Evolutionary conservation across 2,797 vertebrate species (phyloP).

Genomic region (Enteromius trimaculatus): DNA sequence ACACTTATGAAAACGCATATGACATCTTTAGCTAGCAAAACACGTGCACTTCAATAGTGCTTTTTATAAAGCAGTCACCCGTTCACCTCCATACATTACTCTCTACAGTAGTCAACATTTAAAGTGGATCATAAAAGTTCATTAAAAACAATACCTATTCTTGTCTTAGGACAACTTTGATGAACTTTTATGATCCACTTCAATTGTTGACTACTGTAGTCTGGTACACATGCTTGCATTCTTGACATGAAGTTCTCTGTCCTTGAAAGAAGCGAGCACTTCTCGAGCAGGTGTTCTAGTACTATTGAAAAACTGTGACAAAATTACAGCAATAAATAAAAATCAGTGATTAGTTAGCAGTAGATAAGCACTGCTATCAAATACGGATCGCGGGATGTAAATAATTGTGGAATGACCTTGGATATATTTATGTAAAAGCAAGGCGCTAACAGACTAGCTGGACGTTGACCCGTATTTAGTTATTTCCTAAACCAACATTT

Average conservation of each 20-base stretch:
- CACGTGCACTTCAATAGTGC: neutral
- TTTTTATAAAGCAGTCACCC: neutral
- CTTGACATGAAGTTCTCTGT: neutral
- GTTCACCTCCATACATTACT: neutral
- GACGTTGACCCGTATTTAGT: neutral
- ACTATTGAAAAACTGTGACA: neutral
- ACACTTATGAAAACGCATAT: neutral
- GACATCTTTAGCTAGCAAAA: neutral
- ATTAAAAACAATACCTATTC: too few relatives aligned
- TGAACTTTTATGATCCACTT: too few relatives aligned
- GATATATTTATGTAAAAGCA: neutral
- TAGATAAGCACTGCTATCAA: neutral
- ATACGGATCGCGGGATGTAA: neutral
- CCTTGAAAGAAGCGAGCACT: constrained; percentile 19
- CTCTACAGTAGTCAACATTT: neutral
- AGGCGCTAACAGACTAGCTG: neutral
- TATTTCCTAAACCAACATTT: neutral
- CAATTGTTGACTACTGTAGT: neutral
- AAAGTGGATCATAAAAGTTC: too few relatives aligned
- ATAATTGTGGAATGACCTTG: constrained; percentile 24
- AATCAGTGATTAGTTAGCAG: neutral
- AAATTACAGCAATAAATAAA: neutral
- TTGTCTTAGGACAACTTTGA: too few relatives aligned
- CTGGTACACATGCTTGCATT: neutral
- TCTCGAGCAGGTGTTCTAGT: neutral